Evolutionary conservation across 2,888 invertebrate genomes (phyloP), one percentile per base, ranked within the genome.

Genomic region (Mesorhabditis sp.): DNA sequence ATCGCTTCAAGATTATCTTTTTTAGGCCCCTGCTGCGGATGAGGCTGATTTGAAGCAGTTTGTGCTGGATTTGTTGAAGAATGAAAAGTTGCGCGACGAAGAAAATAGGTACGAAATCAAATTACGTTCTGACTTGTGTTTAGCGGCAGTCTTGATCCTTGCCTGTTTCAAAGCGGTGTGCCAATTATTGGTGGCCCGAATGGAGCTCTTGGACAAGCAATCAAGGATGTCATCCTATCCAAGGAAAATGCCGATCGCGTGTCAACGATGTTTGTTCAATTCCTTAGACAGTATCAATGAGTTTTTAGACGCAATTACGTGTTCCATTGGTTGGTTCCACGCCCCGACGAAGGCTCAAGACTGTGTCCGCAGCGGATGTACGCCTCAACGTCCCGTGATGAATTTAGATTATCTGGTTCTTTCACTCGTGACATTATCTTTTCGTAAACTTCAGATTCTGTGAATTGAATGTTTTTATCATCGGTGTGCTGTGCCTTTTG

Each of bases 171-270:
- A 13, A 10, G n/a, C n/a, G 58, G 58, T 50, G 58, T 50, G 7
- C 58, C 58, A n/a, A 50, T 50, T 50, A 50, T 50, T 50, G 58
- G 58, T 13, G 58, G 58, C 7, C 58, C 58, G n/a, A 50, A 50
- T n/a, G 58, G n/a, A n/a, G 7, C n/a, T 50, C 10, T 50, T 50
- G 58, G 58, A 50, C 10, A 50, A 13, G 7, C 58, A 50, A 50
- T 50, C 10, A 10, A 50, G n/a, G n/a, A 50, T 13, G 7, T 50
- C 10, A 50, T 50, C 7, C 58, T 50, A 28, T 28, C 28, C 28
- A 28, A 28, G 28, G 28, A 28, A 28, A 28, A 28, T 28, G 28
- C 28, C 28, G 28, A 28, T 28, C 28, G 28, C n/a, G 58, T 50
- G 7, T 13, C 58, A 50, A 50, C 7, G 58, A 13, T 50, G 58